Evolutionary conservation across 2,113 vertebrate genomes (phyloP).

Genomic region (Paracanthobrama guichenoti): DNA sequence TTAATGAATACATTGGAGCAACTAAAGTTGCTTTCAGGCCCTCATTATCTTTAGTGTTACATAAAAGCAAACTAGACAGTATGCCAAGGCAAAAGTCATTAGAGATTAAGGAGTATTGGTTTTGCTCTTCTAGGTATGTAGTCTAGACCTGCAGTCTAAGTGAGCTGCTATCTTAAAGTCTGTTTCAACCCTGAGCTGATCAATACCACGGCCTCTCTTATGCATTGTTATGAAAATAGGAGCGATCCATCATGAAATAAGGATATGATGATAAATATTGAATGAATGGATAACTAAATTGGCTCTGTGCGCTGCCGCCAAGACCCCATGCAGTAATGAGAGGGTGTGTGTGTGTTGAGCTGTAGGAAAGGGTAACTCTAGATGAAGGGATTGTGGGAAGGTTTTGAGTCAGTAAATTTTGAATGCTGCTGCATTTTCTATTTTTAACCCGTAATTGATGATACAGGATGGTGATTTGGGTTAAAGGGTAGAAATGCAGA

Average conservation of each 20-base stretch:
- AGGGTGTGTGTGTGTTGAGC: conserved; percentile 22
- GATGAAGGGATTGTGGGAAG: conserved; percentile 11
- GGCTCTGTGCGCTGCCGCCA: background rate
- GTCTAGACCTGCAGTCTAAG: conserved; percentile 46
- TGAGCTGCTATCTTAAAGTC: conserved; percentile 49
- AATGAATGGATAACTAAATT: conserved; percentile 46
- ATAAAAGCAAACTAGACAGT: background rate
- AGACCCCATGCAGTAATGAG: conserved; percentile 10
- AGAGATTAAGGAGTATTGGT: conserved; percentile 16
- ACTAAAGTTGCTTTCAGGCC: background rate
- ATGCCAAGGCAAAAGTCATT: conserved; percentile 16
- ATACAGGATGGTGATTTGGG: conserved; percentile 31
- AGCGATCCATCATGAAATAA: background rate
- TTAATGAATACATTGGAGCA: background rate
- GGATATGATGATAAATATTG: conserved; percentile 50
- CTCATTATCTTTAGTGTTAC: background rate
- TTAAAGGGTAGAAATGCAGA: conserved; percentile 11
- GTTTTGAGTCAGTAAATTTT: background rate
- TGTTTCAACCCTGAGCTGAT: conserved; percentile 38
- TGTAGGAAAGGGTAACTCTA: background rate
- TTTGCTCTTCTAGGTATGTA: conserved; percentile 30
- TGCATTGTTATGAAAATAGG: conserved; percentile 56
- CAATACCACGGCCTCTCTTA: conserved; percentile 48
- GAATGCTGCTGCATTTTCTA: conserved; percentile 21
- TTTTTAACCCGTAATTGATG: conserved; percentile 38